Evolutionary conservation across 2,113 vertebrate species (phyloP), one percentile per base, ranked within the genome.

Genomic region (Vimba vimba): DNA sequence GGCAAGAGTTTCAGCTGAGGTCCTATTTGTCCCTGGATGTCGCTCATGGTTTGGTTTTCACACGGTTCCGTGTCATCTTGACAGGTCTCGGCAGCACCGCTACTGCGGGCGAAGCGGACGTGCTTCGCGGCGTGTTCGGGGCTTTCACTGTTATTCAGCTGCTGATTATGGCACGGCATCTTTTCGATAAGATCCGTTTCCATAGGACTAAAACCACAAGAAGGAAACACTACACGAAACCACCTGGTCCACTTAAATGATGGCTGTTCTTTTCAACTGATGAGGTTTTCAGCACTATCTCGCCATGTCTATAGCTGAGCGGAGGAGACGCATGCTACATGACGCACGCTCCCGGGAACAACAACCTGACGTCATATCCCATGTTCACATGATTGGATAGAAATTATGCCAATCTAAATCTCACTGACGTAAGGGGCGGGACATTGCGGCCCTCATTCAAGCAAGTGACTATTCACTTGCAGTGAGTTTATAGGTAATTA

Each of bases 1-100:
- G 95, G 95, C 84, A 96, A 93, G 55, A 96, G 92, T 79, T 96
- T 96, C 83, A 96, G 92, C 90, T 95, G 95, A 7, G 93, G 86
- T 30, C 91, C 95, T 88, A 94, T 88, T 66, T 92, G 79, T 2
- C 1, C 39, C 25, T 57, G 83, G 9, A 64, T 8, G 1, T 89
- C 86, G 17, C 76, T 71, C 30, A 6, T 15, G 75, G 73, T 19
- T 55, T 69, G 55, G 68, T 50, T 86, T 33, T 88, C 82, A 21
- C 30, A 39, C 60, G 89, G 83, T 19, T 79, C 36, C 45, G 85
- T 13, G 21, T 83, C 85, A 50, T 90, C 83, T 4, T 43, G 86
- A 85, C 73, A 60, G 89, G 88, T 60, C 33, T 84, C 85, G 1
- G 77, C 4, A 13, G 62, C 68, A 36, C 9, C 25, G 19, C 21